Conservation (phyloP, 2,113 vertebrate species). For the Lophochroa leadbeateri region DNA sequence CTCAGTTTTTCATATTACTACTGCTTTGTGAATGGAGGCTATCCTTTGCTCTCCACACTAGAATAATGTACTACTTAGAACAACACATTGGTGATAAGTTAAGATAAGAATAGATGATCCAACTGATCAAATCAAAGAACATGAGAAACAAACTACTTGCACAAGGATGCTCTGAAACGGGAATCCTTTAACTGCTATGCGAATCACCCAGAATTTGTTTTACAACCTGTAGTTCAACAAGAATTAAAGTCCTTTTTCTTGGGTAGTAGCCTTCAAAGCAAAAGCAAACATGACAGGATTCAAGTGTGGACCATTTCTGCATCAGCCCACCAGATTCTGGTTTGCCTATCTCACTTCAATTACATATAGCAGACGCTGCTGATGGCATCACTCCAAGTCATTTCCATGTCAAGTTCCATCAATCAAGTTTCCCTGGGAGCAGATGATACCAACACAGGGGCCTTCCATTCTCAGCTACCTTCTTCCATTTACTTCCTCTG, state of each 20-base stretch:
- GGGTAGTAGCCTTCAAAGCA: conserved; percentile 1
- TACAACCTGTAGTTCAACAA: neutral
- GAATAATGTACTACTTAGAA: neutral
- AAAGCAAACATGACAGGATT: neutral
- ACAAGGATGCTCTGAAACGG: neutral
- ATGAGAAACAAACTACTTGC: neutral
- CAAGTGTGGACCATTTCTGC: neutral
- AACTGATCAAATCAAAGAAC: neutral
- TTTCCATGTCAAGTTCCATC: neutral
- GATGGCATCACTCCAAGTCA: neutral
- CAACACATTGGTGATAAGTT: neutral
- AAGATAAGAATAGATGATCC: neutral
- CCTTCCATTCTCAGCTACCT: conserved; percentile 14
- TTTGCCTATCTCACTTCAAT: neutral
- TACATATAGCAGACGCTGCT: neutral
- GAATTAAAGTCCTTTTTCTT: neutral
- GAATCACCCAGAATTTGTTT: neutral
- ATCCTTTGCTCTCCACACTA: neutral
- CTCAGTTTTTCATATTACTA: neutral
- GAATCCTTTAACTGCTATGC: neutral
- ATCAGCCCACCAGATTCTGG: neutral
- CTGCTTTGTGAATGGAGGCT: neutral
- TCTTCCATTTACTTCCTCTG: neutral
- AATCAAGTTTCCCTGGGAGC: neutral
- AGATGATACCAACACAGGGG: neutral